These are phyloP conservation scores for Popillia japonica DNA, from an alignment of 1,140 invertebrate species.

Conservation along the genomic window DNA sequence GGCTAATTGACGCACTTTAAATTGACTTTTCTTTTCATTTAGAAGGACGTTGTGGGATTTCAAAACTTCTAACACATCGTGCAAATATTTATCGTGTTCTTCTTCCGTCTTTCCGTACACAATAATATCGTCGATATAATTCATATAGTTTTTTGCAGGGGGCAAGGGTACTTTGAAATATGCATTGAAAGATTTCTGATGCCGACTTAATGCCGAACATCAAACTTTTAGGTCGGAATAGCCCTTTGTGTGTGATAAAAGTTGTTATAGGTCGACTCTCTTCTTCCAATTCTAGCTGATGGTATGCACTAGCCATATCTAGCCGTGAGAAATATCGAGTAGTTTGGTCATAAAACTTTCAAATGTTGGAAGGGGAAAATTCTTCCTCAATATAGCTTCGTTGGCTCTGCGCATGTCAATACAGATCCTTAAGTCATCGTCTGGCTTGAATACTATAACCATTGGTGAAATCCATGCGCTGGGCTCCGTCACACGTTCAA, in stretches of 20 bases:
- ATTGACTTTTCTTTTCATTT: conserved; percentile 50
- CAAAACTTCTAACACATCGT: conserved; percentile 42
- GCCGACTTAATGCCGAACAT: conserved; percentile 46
- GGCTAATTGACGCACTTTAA: conserved; percentile 38
- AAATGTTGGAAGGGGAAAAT: conserved; percentile 50
- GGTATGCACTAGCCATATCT: conserved; percentile 50
- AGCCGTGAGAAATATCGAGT: conserved; percentile 48
- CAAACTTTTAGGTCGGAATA: conserved; percentile 29
- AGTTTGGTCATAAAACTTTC: conserved; percentile 49
- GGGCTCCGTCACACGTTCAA: conserved; percentile 43
- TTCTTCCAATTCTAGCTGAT: conserved; percentile 54
- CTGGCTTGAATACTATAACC: conserved; percentile 48
- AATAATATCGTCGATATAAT: conserved; percentile 45
- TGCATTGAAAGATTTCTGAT: conserved; percentile 41
- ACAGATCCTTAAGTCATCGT: conserved; percentile 52
- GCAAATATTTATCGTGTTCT: conserved; percentile 40
- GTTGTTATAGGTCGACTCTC: conserved; percentile 42
- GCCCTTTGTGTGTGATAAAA: conserved; percentile 47
- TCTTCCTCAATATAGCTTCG: conserved; percentile 51
- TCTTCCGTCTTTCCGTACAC: conserved; percentile 37
- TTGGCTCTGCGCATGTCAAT: conserved; percentile 53
- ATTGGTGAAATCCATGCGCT: conserved; percentile 53
- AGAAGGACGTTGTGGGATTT: conserved; percentile 46
- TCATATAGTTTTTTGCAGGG: conserved; percentile 41
- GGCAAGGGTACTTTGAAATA: neutral